phyloP scores from a whole-genome alignment of 2,888 invertebrate genomes.

The Lobophora halterata region DNA sequence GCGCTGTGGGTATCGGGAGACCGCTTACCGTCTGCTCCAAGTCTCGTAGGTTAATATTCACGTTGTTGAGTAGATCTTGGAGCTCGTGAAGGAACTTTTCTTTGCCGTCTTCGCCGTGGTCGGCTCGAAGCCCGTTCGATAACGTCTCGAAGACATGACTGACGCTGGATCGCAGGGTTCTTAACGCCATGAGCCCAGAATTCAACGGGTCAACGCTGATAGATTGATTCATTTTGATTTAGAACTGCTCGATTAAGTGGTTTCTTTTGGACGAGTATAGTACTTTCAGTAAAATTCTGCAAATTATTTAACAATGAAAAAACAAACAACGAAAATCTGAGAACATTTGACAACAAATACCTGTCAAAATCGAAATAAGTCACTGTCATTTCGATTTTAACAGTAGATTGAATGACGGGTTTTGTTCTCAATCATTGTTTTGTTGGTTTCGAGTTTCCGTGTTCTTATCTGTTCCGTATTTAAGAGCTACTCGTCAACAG shows the following conservation, averaged over 20 bases:
- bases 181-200: slow-evolving; percentile 87
- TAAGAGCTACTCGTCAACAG: neutral
- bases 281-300: too few relatives aligned
- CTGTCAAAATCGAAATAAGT: too few relatives aligned
- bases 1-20: slow-evolving; percentile 87
- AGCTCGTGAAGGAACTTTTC: slow-evolving; percentile 90
- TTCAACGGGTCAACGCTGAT: slow-evolving; percentile 85
- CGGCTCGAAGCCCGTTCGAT: slow-evolving; percentile 89
- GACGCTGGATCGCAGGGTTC: slow-evolving; percentile 90
- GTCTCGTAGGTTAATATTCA: slow-evolving; percentile 91
- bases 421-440: too few relatives aligned
- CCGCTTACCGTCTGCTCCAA: slow-evolving; percentile 88
- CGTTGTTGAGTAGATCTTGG: slow-evolving; percentile 89
- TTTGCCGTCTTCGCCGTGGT: slow-evolving; percentile 90
- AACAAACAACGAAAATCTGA: too few relatives aligned
- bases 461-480: too few relatives aligned
- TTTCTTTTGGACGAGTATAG: too few relatives aligned
- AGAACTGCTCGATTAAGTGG: too few relatives aligned
- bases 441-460: too few relatives aligned
- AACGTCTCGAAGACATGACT: slow-evolving; percentile 92
- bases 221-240: slow-evolving; percentile 52
- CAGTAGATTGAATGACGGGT: slow-evolving; percentile 7
- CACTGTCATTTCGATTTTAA: neutral
- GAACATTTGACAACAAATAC: too few relatives aligned
- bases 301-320: too few relatives aligned